Evolutionary conservation across 2,113 vertebrate genomes (phyloP).

Genomic region (Morone saxatilis): DNA sequence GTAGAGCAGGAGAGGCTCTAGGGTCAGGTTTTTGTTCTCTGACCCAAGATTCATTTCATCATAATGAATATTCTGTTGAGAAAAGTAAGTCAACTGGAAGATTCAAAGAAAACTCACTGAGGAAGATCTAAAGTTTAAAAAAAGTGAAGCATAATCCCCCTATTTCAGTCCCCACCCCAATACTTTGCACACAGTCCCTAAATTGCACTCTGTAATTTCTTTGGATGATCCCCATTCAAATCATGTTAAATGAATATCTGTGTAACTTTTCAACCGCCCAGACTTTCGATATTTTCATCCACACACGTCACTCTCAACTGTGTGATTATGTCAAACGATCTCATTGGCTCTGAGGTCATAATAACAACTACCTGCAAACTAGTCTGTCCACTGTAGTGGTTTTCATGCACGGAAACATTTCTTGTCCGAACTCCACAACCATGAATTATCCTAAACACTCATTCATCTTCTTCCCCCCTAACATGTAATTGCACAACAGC

Average conservation of each 20-base stretch:
- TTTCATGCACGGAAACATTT: not conserved
- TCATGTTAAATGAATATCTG: not conserved
- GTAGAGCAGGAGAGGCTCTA: too few species aligned
- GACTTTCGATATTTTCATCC: slow-evolving; percentile 9
- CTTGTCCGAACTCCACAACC: slow-evolving; percentile 12
- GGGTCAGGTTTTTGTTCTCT: too few species aligned
- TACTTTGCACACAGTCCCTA: not conserved
- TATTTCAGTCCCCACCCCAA: not conserved
- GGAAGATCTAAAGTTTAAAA: too few species aligned
- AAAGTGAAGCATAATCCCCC: not conserved
- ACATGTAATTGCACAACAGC: slow-evolving; percentile 36
- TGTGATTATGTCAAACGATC: not conserved
- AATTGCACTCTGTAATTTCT: not conserved
- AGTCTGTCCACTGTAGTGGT: not conserved
- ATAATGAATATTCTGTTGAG: too few species aligned
- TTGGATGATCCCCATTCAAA: not conserved
- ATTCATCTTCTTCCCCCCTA: slow-evolving; percentile 28
- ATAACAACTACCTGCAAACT: slow-evolving; percentile 22
- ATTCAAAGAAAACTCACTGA: too few species aligned
- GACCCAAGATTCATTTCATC: too few species aligned
- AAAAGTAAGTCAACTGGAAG: too few species aligned
- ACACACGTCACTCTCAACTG: not conserved
- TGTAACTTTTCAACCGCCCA: not conserved
- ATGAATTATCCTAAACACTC: slow-evolving; percentile 39
- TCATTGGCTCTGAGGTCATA: not conserved